Conservation (phyloP, 1,140 invertebrate genomes). For the Cepaea nemoralis region DNA sequence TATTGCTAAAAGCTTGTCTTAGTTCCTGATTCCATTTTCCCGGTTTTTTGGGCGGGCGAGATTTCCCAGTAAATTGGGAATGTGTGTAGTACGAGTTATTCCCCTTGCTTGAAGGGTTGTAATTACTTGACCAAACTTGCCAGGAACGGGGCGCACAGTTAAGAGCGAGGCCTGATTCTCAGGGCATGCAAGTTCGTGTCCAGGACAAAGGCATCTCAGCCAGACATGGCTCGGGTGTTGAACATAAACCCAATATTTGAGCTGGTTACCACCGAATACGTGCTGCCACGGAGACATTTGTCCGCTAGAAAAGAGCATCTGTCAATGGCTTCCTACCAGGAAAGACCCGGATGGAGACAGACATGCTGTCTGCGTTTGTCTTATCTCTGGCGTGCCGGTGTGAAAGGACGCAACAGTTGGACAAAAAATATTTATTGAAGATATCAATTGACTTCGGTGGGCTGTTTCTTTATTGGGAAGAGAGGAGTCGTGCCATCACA, state of each 20-base stretch:
- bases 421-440: too few relatives aligned
- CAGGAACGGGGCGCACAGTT: not conserved
- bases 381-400: not conserved
- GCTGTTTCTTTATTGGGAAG: too few relatives aligned
- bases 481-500: too few relatives aligned
- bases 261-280: not conserved
- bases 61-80: conserved; percentile 9
- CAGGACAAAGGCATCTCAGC: not conserved
- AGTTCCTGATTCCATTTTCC: conserved; percentile 23
- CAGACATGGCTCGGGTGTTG: not conserved
- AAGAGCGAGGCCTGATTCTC: not conserved
- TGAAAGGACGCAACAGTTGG: too few relatives aligned
- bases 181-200: not conserved
- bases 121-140: conserved; percentile 20
- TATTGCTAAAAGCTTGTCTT: conserved; percentile 6
- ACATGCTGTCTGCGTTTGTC: not conserved
- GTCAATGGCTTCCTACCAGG: not conserved
- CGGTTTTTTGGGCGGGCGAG: not conserved
- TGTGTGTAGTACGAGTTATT: conserved; percentile 14
- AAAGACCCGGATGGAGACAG: not conserved
- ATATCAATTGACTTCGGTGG: too few relatives aligned
- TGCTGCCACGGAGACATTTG: not conserved
- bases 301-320: not conserved
- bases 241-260: not conserved
- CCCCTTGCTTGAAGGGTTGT: not conserved